These are phyloP conservation scores for Melitaea cinxia DNA, from an alignment of 1,140 invertebrate species.

Conservation along the genomic window DNA sequence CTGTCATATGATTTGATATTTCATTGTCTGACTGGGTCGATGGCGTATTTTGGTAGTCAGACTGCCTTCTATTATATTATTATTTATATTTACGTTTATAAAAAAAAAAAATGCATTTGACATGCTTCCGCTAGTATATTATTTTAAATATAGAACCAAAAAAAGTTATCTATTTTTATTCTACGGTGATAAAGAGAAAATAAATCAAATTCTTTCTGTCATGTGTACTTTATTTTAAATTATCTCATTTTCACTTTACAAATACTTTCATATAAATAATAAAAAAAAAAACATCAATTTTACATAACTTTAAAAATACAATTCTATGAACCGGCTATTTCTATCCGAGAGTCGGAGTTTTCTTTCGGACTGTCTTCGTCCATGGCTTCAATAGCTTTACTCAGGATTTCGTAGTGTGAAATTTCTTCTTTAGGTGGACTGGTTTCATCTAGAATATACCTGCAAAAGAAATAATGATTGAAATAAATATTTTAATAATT, in stretches of 20 bases:
- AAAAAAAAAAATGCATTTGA: too few species aligned
- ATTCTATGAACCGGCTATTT: not conserved
- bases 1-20: too few species aligned
- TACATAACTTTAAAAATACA: not conserved
- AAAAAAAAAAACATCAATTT: not conserved
- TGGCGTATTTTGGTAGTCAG: too few species aligned
- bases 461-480: slow-evolving; percentile 23
- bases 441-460: slow-evolving; percentile 70
- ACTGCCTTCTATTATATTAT: too few species aligned
- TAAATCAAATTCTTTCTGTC: not conserved
- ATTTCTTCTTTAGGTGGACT: slow-evolving; percentile 69
- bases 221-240: not conserved
- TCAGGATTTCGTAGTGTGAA: slow-evolving; percentile 72
- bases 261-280: too few species aligned
- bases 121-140: too few species aligned
- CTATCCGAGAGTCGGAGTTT: not conserved
- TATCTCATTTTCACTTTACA: not conserved
- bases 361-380: not conserved
- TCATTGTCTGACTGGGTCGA: too few species aligned
- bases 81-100: too few species aligned
- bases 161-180: too few species aligned
- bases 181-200: not conserved
- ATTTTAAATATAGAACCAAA: too few species aligned
- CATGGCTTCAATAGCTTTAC: slow-evolving; percentile 50
- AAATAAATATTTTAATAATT: too few species aligned